phyloP scores from a whole-genome alignment of 2,113 vertebrate species.

The Zosterops hypoxanthus region DNA sequence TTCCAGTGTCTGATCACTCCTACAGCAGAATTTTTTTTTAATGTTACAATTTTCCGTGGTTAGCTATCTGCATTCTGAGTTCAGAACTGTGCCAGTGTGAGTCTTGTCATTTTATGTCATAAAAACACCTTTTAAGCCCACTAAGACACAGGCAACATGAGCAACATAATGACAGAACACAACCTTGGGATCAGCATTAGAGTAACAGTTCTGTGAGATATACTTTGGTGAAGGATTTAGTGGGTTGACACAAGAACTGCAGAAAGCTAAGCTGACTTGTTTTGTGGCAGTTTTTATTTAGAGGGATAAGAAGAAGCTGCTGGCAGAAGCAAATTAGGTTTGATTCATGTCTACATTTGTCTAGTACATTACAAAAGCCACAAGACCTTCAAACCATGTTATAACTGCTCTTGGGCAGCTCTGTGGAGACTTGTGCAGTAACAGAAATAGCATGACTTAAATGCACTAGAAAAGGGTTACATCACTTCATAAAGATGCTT shows the following conservation, averaged over 20 bases:
- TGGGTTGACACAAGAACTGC: neutral
- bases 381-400: neutral
- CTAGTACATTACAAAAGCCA: neutral
- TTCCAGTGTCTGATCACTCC: neutral
- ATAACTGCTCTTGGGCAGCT: neutral
- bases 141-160: neutral
- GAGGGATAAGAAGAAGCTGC: neutral
- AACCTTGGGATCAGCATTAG: neutral
- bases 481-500: neutral
- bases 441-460: neutral
- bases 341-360: neutral
- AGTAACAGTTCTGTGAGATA: neutral
- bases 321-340: neutral
- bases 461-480: neutral
- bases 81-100: neutral
- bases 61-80: neutral
- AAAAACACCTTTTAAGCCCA: neutral
- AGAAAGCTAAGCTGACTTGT: neutral
- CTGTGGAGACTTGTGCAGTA: neutral
- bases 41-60: neutral
- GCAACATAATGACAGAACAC: neutral
- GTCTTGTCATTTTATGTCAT: neutral
- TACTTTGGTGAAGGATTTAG: neutral
- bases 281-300: neutral
- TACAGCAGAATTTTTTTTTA: neutral